These are phyloP conservation scores for Leptarthrus brevirostris DNA, from an alignment of 2,888 invertebrate genomes.

Conservation along the genomic window DNA sequence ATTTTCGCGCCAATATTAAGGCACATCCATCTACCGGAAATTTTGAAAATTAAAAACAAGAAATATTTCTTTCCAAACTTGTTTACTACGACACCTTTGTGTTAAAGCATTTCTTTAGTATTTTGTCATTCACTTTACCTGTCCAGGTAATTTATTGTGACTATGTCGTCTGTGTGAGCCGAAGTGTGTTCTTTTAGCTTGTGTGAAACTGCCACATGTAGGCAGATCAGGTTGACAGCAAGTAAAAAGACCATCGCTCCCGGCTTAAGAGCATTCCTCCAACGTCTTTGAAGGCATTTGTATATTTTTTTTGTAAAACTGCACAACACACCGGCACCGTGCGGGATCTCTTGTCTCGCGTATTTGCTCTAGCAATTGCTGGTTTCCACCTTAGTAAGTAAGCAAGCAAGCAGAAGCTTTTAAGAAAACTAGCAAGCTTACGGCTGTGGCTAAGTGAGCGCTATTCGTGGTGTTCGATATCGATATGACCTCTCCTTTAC, in stretches of 20 bases:
- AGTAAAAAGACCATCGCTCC: constrained; percentile 27
- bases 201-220: constrained; percentile 26
- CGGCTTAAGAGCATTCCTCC: constrained; percentile 30
- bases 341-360: neutral
- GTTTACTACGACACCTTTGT: constrained; percentile 18
- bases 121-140: constrained; percentile 31
- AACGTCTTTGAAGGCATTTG: neutral
- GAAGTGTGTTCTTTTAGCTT: neutral
- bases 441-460: neutral
- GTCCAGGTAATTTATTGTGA: constrained; percentile 16
- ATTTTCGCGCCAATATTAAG: constrained; percentile 14
- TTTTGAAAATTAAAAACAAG: constrained; percentile 31
- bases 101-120: neutral
- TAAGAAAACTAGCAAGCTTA: neutral
- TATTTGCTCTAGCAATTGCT: neutral
- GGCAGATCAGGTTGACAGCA: constrained; percentile 17
- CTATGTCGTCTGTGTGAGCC: neutral
- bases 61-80: constrained; percentile 33
- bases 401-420: neutral
- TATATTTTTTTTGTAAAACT: constrained; percentile 9
- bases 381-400: neutral
- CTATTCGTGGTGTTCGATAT: neutral
- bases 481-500: neutral
- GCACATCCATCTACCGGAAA: neutral
- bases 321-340: constrained; percentile 7